Evolutionary conservation across 2,113 vertebrate genomes (phyloP).

Genomic region (Anoplopoma fimbria): DNA sequence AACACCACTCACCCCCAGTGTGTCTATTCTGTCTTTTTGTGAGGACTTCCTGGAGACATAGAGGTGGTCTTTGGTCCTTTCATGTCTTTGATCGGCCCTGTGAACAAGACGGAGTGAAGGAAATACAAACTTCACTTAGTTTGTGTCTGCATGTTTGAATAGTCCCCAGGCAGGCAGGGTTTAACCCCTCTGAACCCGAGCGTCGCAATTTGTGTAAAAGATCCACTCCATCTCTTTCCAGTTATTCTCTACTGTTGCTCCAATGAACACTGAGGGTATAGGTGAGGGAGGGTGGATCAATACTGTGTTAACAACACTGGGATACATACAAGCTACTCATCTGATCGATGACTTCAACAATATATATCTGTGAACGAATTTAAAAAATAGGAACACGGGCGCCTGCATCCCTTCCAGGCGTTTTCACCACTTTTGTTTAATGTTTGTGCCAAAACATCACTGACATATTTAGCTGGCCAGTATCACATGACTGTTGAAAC

Average conservation of each 20-base stretch:
- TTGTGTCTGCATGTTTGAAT: background rate
- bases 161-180: background rate
- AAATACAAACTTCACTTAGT: background rate
- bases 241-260: background rate
- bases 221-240: too few species aligned
- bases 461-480: too few species aligned
- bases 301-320: too few species aligned
- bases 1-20: background rate
- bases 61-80: background rate
- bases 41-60: background rate
- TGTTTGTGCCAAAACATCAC: too few species aligned
- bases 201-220: background rate
- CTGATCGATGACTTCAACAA: too few species aligned
- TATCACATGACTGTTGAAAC: too few species aligned
- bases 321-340: too few species aligned
- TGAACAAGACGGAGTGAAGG: background rate
- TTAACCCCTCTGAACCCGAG: background rate
- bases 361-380: too few species aligned
- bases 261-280: background rate
- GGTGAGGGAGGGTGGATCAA: background rate
- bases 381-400: too few species aligned
- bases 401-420: too few species aligned
- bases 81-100: background rate
- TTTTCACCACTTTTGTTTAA: too few species aligned
- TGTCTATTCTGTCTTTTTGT: conserved; percentile 3